These are phyloP conservation scores for Tanypteryx hageni DNA, from an alignment of 2,888 invertebrate genomes.

Conservation along the genomic window DNA sequence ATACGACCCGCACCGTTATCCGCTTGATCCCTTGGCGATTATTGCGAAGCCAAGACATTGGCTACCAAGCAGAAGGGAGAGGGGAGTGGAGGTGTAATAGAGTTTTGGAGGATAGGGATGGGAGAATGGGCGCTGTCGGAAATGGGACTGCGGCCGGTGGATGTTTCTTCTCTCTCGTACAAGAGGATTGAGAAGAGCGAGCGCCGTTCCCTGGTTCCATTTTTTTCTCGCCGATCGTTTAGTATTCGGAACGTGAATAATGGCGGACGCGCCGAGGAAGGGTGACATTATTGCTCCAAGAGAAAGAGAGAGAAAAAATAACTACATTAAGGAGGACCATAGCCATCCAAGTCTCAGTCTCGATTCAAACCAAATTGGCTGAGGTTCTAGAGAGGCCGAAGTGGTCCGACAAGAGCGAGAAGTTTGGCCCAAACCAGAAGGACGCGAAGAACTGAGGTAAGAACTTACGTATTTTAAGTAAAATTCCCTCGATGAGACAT, in stretches of 20 bases:
- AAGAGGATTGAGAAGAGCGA: not conserved
- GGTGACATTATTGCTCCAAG: not conserved
- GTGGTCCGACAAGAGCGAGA: not conserved
- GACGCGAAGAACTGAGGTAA: not conserved
- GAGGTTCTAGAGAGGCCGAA: not conserved
- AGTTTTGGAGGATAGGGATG: not conserved
- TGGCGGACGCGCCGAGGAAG: not conserved
- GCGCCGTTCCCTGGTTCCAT: not conserved
- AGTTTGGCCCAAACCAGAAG: not conserved
- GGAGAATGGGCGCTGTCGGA: not conserved
- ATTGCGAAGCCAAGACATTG: not conserved
- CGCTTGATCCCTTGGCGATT: not conserved
- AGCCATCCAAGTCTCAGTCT: not conserved
- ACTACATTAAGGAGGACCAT: not conserved
- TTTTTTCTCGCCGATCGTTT: not conserved
- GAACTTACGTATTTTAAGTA: not conserved
- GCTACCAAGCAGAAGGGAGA: not conserved
- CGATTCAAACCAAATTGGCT: not conserved
- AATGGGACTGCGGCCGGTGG: not conserved
- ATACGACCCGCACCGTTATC: not conserved
- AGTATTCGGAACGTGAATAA: not conserved
- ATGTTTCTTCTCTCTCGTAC: not conserved
- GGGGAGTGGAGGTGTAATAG: too few species aligned
- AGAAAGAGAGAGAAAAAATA: constrained; percentile 10
- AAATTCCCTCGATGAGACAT: not conserved